phyloP scores from a whole-genome alignment of 2,888 invertebrate species.

The Ennomos quercinarius region DNA sequence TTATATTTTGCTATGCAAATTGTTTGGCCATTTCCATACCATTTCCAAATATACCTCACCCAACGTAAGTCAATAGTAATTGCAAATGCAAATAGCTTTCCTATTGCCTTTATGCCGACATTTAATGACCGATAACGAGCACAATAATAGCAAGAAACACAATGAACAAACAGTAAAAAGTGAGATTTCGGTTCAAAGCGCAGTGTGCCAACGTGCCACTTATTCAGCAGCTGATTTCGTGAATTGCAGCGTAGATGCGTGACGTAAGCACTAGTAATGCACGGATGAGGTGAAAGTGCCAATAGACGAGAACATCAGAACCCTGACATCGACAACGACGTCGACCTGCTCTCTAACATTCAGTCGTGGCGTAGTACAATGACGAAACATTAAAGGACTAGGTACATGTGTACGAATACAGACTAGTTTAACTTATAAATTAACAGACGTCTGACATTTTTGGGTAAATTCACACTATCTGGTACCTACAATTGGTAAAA shows the following conservation, averaged over 20 bases:
- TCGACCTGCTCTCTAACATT: constrained; percentile 23
- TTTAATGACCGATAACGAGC: constrained; percentile 47
- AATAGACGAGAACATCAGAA: constrained; percentile 51
- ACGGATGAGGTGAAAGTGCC: constrained; percentile 73
- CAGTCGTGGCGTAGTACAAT: constrained; percentile 13
- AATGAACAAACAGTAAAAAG: constrained; percentile 48
- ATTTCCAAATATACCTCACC: constrained; percentile 27
- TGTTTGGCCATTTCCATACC: constrained; percentile 22
- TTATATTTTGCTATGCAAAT: constrained; percentile 29
- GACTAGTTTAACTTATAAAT: not conserved
- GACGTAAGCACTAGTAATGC: constrained; percentile 74
- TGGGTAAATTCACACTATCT: constrained; percentile 15
- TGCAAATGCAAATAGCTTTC: constrained; percentile 44
- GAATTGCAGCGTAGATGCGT: constrained; percentile 60
- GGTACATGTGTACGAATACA: not conserved
- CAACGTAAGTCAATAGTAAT: constrained; percentile 31
- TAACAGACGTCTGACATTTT: not conserved
- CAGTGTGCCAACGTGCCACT: constrained; percentile 62
- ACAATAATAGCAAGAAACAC: constrained; percentile 47
- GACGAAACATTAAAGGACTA: constrained; percentile 3
- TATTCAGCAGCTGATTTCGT: constrained; percentile 69
- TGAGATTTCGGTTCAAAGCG: constrained; percentile 48
- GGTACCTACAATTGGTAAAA: constrained; percentile 17
- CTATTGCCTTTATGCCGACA: constrained; percentile 29
- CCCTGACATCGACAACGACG: constrained; percentile 42